These are phyloP conservation scores for Tiliqua scincoides DNA, from an alignment of 2,113 vertebrate genomes.

Conservation along the genomic window DNA sequence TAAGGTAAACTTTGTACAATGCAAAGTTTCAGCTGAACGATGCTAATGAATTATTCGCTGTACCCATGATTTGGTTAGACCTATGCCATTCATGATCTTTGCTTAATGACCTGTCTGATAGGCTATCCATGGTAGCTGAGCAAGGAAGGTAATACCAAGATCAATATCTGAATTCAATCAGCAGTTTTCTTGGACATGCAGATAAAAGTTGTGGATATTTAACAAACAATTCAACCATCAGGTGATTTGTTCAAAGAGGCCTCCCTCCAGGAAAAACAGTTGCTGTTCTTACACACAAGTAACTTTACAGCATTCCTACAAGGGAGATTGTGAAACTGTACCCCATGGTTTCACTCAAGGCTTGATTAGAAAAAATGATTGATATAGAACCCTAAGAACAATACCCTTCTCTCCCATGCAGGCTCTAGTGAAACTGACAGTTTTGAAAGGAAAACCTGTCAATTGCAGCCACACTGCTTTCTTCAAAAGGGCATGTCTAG, in stretches of 20 bases:
- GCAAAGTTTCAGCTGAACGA: slow-evolving; percentile 47
- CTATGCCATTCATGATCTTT: neutral
- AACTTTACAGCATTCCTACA: neutral
- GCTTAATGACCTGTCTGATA: neutral
- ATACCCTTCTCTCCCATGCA: neutral
- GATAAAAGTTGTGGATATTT: neutral
- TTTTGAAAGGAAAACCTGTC: neutral
- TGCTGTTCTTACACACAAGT: neutral
- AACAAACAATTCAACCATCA: neutral
- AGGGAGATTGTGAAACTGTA: neutral
- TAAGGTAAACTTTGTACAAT: slow-evolving; percentile 35
- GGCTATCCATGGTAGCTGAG: no score
- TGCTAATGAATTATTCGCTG: neutral
- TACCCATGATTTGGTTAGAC: neutral
- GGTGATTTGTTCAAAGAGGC: neutral
- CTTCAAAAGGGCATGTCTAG: neutral
- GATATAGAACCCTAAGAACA: fast-evolving
- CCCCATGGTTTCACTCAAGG: neutral
- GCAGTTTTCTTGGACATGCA: neutral
- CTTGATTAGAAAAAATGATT: neutral
- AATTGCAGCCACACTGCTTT: neutral
- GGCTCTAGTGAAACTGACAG: neutral
- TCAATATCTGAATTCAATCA: neutral
- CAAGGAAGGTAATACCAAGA: neutral
- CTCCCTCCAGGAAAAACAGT: neutral